These are phyloP conservation scores for Rhodophaea formosa DNA, from an alignment of 2,888 invertebrate species.

Conservation along the genomic window DNA sequence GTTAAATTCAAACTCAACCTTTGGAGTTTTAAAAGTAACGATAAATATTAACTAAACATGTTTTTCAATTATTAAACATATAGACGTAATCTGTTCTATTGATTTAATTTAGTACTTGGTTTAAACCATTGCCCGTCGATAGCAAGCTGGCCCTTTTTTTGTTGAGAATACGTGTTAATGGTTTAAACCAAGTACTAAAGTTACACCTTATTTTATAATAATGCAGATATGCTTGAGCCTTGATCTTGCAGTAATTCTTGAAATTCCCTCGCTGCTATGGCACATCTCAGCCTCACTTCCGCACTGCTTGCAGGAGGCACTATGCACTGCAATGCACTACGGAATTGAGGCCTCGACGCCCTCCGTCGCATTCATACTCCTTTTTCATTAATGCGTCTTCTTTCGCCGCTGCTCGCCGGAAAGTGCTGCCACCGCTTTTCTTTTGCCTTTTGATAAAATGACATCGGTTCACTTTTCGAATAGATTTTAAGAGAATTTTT, in stretches of 20 bases:
- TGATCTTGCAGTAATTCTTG: constrained; percentile 28
- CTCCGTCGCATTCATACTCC: constrained; percentile 38
- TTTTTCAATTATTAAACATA: too few relatives aligned
- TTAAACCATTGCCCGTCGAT: too few relatives aligned
- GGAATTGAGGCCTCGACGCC: constrained; percentile 92
- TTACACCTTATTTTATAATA: too few relatives aligned
- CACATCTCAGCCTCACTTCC: constrained; percentile 90
- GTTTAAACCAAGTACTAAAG: too few relatives aligned
- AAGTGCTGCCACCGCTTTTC: constrained; percentile 28
- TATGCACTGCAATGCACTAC: constrained; percentile 97
- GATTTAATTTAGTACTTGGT: too few relatives aligned
- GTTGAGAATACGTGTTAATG: too few relatives aligned
- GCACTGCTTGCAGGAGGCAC: constrained; percentile 94
- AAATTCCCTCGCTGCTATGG: constrained; percentile 48
- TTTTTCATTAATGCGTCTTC: constrained; percentile 33
- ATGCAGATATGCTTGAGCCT: neutral
- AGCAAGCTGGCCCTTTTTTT: too few relatives aligned
- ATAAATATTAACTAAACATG: too few relatives aligned
- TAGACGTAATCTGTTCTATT: too few relatives aligned
- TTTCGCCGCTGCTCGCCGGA: constrained; percentile 30
- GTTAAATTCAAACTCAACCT: too few relatives aligned
- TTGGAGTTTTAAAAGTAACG: too few relatives aligned
- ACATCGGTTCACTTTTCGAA: neutral
- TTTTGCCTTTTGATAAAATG: neutral
- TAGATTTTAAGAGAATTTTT: neutral